A percentile compares a stretch with the other conserved stretches of the same genome.
Evolutionary conservation across 2,888 invertebrate genomes (phyloP).

Genomic region (Noctua pronuba): DNA sequence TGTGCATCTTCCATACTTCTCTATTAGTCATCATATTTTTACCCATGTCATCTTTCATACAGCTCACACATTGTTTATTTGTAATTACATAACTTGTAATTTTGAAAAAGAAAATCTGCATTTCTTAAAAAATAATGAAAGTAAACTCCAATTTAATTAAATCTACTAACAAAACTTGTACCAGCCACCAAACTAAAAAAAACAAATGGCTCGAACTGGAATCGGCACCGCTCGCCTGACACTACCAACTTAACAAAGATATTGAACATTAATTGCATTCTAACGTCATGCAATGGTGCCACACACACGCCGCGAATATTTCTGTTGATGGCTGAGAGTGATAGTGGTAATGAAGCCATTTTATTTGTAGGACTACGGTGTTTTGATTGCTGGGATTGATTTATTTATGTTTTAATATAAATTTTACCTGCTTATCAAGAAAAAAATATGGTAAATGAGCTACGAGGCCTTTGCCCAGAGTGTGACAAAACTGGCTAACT

Average conservation of each 20-base stretch:
- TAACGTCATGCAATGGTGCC: slow-evolving; percentile 73
- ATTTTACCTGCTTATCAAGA: no score
- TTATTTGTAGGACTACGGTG: slow-evolving; percentile 17
- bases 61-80: background rate
- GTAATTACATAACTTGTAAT: background rate
- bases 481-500: no score
- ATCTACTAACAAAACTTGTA: slow-evolving; percentile 33
- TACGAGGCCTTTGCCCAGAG: no score
- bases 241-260: slow-evolving; percentile 70
- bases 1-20: background rate
- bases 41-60: background rate
- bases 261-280: slow-evolving; percentile 80
- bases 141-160: slow-evolving; percentile 9
- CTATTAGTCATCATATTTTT: background rate
- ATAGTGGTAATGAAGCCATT: slow-evolving; percentile 57
- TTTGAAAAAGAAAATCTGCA: background rate
- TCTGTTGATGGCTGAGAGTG: slow-evolving; percentile 36
- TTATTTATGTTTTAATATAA: slow-evolving; percentile 16
- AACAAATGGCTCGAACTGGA: slow-evolving; percentile 43
- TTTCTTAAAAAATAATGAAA: background rate
- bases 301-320: slow-evolving; percentile 53
- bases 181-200: slow-evolving; percentile 51
- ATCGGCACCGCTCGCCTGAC: slow-evolving; percentile 66
- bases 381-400: slow-evolving; percentile 9
- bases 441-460: no score